Evolutionary conservation across 2,113 vertebrate genomes (phyloP).

Genomic region (Campylomormyrus numenius): DNA sequence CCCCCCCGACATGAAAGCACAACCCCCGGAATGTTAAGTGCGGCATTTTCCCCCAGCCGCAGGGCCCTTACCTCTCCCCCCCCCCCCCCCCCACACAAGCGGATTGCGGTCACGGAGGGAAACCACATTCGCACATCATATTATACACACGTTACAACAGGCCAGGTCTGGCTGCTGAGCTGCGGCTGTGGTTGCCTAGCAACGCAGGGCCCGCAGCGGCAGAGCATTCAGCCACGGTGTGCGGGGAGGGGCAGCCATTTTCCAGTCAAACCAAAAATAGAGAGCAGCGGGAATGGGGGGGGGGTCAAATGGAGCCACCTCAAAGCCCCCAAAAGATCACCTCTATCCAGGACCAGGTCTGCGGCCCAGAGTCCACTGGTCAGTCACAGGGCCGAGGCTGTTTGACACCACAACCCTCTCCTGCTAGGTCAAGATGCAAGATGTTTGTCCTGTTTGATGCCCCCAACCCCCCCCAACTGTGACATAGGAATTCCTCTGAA

Average conservation of each 20-base stretch:
- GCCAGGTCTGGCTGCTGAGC: constrained; percentile 43
- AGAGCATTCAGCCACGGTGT: constrained; percentile 16
- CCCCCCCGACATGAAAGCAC: background rate
- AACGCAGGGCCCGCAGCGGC: constrained; percentile 42
- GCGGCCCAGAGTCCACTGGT: background rate
- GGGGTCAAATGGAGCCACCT: background rate
- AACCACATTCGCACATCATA: background rate
- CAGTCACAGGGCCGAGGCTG: background rate
- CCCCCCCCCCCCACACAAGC: too few species aligned
- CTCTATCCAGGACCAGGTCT: background rate
- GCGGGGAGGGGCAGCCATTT: constrained; percentile 24
- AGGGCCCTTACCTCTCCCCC: background rate
- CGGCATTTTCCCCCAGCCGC: background rate
- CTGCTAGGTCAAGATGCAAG: background rate
- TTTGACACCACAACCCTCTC: background rate
- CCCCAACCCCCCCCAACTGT: background rate
- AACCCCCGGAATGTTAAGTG: background rate
- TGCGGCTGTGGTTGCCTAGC: constrained; percentile 52
- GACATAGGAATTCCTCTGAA: background rate
- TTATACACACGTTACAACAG: constrained; percentile 1
- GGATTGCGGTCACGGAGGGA: background rate
- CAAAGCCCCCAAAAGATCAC: background rate
- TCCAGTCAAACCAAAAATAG: constrained; percentile 29
- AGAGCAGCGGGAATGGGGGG: background rate
- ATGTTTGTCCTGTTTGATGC: too few species aligned